Evolutionary conservation across 2,888 invertebrate species (phyloP).

Genomic region (Ctena decussata): DNA sequence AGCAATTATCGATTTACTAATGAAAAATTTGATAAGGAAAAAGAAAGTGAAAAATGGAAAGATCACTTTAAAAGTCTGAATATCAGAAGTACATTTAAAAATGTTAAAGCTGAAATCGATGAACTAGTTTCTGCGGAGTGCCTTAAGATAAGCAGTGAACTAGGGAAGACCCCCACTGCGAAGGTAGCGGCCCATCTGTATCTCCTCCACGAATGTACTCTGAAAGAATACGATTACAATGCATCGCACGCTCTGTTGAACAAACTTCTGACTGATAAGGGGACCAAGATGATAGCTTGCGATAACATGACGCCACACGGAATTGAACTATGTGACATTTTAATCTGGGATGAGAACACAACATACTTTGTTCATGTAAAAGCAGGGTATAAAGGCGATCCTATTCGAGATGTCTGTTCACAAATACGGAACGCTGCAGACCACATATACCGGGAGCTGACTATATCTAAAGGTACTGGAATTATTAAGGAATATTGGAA

Average conservation of each 20-base stretch:
- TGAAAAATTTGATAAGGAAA: too few relatives aligned
- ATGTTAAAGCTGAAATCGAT: too few relatives aligned
- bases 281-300: neutral
- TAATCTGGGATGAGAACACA: neutral
- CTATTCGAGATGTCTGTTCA: neutral
- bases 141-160: too few relatives aligned
- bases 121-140: too few relatives aligned
- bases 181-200: neutral
- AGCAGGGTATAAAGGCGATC: neutral
- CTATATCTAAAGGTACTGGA: too few relatives aligned
- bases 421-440: conserved; percentile 15
- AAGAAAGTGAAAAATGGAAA: too few relatives aligned
- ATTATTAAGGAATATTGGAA: too few relatives aligned
- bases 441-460: neutral
- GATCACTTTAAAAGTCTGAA: too few relatives aligned
- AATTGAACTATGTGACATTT: conserved; percentile 11
- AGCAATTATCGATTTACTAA: too few relatives aligned
- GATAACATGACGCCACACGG: neutral
- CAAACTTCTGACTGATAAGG: neutral
- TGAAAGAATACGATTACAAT: neutral
- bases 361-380: conserved; percentile 10
- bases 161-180: too few relatives aligned
- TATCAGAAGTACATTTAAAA: too few relatives aligned
- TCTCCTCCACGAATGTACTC: neutral
- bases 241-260: neutral